A percentile compares a stretch with the other conserved stretches of the same genome.
Evolutionary conservation across 2,113 vertebrate species (phyloP).

Genomic region (Apodemus speciosus): DNA sequence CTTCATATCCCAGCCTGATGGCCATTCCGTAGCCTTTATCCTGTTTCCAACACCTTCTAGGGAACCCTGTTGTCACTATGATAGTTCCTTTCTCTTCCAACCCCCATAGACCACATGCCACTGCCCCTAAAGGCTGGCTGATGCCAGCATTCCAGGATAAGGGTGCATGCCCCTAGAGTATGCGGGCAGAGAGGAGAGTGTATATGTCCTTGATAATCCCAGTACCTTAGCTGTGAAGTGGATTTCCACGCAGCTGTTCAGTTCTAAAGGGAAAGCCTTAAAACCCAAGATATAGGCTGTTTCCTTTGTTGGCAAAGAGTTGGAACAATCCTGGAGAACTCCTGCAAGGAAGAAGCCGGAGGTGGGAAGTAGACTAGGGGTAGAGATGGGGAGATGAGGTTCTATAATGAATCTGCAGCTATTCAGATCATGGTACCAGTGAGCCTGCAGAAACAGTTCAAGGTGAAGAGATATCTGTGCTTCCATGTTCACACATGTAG

Average conservation of each 20-base stretch:
- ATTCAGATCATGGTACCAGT: background rate
- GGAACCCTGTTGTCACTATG: background rate
- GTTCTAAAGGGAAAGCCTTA: background rate
- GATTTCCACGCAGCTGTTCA: background rate
- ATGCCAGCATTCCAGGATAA: background rate
- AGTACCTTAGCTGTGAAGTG: background rate
- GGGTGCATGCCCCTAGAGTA: background rate
- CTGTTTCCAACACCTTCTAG: background rate
- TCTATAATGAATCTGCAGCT: background rate
- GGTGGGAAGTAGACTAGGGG: background rate
- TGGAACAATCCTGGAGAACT: background rate
- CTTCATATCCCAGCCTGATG: background rate
- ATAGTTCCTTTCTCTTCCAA: background rate
- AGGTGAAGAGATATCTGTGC: background rate
- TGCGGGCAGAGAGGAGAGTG: background rate
- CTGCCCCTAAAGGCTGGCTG: background rate
- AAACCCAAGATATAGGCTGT: background rate
- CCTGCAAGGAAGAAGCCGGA: background rate
- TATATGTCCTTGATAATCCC: background rate
- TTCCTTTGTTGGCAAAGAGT: background rate
- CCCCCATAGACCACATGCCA: no score
- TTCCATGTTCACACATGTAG: background rate
- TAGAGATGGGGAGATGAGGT: no score
- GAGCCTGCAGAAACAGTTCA: background rate
- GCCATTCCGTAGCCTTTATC: background rate